phyloP scores from a whole-genome alignment of 2,113 vertebrate species.

The Phaethon lepturus region DNA sequence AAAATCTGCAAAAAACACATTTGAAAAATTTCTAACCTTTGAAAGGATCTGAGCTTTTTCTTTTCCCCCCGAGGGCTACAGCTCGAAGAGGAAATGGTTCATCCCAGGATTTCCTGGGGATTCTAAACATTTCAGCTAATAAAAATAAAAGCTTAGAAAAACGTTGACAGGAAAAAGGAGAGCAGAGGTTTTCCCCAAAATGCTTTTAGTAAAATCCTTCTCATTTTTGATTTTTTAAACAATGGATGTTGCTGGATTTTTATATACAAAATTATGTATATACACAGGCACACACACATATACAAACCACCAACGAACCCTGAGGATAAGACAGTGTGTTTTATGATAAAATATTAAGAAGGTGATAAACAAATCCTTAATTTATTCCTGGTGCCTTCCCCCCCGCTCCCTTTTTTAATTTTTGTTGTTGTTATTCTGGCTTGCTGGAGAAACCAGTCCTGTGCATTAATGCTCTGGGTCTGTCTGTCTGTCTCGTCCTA shows the following conservation, averaged over 20 bases:
- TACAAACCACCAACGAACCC: constrained; percentile 24
- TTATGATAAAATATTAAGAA: constrained; percentile 20
- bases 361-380: background rate
- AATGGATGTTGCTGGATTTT: constrained; percentile 2
- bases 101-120: constrained; percentile 74
- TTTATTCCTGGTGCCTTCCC: background rate
- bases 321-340: background rate
- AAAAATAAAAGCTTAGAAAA: constrained; percentile 74
- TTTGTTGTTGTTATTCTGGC: background rate
- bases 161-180: constrained; percentile 57
- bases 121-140: constrained; percentile 73
- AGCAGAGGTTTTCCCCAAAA: constrained; percentile 39
- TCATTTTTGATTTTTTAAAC: constrained; percentile 34
- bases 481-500: background rate
- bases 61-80: constrained; percentile 43
- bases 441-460: background rate
- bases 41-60: constrained; percentile 49
- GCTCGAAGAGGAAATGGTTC: constrained; percentile 62
- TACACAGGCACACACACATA: background rate
- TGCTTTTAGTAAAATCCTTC: constrained; percentile 51
- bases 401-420: too few relatives aligned
- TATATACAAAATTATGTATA: constrained; percentile 24
- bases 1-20: constrained; percentile 60
- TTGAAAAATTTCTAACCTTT: constrained; percentile 57
- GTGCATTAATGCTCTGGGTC: background rate